Base-by-base conservation (phyloP, 2,797 vertebrate species). In the Anguilla anguilla region DNA sequence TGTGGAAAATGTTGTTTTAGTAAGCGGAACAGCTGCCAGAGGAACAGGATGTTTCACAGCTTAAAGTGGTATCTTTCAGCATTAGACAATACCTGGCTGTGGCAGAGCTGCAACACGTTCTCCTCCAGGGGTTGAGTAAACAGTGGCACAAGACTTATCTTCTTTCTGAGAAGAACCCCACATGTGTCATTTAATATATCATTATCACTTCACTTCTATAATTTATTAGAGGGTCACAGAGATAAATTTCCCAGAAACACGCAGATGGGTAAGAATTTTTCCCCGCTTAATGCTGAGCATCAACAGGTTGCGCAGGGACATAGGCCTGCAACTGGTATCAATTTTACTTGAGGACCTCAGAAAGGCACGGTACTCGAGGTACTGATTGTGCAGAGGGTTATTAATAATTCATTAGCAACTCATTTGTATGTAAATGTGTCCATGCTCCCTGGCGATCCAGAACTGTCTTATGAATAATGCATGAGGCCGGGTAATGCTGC, bases 371-470 rank as follows among this genome's bases (percentile, higher is more conserved):
- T 46, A 82, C 86, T 82, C 86, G 82, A 61, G 22, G 46, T 82
- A 59, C 35, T 81, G 77, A 28, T 69, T 84, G 86, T 51, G 84
- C 39, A 59, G n/a, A 57, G 55, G 77, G 39, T 86, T 90, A 85
- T 93, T 90, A 90, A 90, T 92, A 92, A 92, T 92, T 88, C 89
- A 90, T 92, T 88, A 87, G 88, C 81, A 82, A 84, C 90, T 92
- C 90, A 92, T 93, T 92, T 92, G 90, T 90, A 91, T 92, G 92
- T 84, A 92, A 93, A 93, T 92, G 90, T 90, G 88, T 90, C 91
- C 89, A 89, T 89, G 90, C 90, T 91, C 88, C 89, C 31, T 86
- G 79, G 89, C 35, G 19, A 89, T 90, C 88, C 87, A 88, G 84
- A 90, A 89, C 81, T 87, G 49, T 39, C 49, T 91, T 88, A 93